A percentile compares a stretch with the other conserved stretches of the same genome.
Conservation (phyloP, 2,888 invertebrate genomes). For the Lymantria monacha region DNA sequence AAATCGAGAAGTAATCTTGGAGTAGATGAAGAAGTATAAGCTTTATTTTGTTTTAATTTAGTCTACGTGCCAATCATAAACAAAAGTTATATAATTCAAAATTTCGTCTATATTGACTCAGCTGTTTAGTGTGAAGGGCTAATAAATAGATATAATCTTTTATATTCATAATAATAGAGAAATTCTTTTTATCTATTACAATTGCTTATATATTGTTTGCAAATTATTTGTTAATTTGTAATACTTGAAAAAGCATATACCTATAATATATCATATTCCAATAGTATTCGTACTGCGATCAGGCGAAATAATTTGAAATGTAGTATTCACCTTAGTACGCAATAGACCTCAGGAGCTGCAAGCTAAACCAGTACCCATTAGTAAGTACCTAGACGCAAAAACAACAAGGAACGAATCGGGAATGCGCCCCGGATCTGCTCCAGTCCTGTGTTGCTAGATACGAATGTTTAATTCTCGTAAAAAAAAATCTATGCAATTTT, state of each 20-base stretch:
- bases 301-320: constrained; percentile 32
- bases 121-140: not conserved
- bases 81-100: no score
- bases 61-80: no score
- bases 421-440: constrained; percentile 71
- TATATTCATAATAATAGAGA: not conserved
- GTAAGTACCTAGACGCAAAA: constrained; percentile 73
- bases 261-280: not conserved
- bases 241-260: not conserved
- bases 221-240: not conserved
- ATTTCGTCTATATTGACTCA: not conserved
- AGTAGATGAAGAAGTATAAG: no score
- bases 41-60: no score
- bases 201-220: not conserved
- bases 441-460: constrained; percentile 53
- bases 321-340: constrained; percentile 26
- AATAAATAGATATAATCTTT: not conserved
- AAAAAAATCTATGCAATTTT: not conserved
- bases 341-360: constrained; percentile 36
- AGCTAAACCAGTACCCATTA: constrained; percentile 78
- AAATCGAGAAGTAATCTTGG: no score
- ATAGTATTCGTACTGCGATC: constrained; percentile 8
- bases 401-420: constrained; percentile 81
- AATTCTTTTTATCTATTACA: not conserved
- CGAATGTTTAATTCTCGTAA: constrained; percentile 32